Evolutionary conservation across 2,888 invertebrate species (phyloP).

Genomic region (Biston stratarius): DNA sequence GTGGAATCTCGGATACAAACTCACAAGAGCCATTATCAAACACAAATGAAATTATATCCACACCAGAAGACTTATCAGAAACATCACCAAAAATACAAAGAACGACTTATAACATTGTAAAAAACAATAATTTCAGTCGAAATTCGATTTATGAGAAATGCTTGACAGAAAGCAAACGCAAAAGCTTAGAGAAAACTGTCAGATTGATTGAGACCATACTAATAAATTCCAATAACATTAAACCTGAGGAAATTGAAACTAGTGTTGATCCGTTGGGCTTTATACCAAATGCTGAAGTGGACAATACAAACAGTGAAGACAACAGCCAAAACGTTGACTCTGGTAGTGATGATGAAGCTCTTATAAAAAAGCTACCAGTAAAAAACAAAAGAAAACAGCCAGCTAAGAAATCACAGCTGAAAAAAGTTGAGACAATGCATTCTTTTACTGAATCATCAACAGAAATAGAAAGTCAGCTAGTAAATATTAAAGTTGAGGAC

Average conservation of each 20-base stretch:
- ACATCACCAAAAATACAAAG: not conserved
- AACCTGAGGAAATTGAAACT: slow-evolving; percentile 18
- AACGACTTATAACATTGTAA: slow-evolving; percentile 6
- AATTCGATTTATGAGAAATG: slow-evolving; percentile 44
- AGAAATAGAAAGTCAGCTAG: slow-evolving; percentile 13
- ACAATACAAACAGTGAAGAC: not conserved
- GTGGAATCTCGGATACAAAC: not conserved
- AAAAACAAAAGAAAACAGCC: slow-evolving; percentile 8
- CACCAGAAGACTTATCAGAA: not conserved
- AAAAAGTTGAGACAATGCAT: slow-evolving; percentile 1
- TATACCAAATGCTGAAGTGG: slow-evolving; percentile 8
- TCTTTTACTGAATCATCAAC: slow-evolving; percentile 32
- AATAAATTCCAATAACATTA: slow-evolving; percentile 53
- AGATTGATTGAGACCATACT: slow-evolving; percentile 73
- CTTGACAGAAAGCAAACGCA: slow-evolving; percentile 58
- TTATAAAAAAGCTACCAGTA: slow-evolving; percentile 7
- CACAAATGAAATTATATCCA: not conserved
- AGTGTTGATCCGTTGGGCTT: slow-evolving; percentile 20
- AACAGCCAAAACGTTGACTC: not conserved
- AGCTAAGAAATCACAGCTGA: not conserved
- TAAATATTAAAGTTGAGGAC: slow-evolving; percentile 33
- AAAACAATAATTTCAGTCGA: slow-evolving; percentile 1
- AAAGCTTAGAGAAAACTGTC: slow-evolving; percentile 73
- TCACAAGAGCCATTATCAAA: not conserved
- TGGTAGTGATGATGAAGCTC: slow-evolving; percentile 23